Base-by-base conservation (phyloP, 2,888 invertebrate species). In the Cryptus armator region DNA sequence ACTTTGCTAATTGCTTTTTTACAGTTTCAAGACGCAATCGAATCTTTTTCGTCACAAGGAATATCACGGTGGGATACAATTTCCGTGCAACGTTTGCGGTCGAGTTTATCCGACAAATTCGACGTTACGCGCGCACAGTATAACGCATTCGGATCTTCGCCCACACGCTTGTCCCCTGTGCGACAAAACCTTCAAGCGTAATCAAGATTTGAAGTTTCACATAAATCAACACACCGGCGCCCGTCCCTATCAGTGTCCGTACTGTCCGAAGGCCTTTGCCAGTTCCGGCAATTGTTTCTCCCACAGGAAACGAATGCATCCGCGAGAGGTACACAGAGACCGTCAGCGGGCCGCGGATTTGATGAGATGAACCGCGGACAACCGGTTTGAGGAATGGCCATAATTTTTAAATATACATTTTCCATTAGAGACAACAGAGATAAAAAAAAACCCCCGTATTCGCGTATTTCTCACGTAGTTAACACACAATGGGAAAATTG, bases 191-290 rank as follows among this genome's bases (percentile, higher is more conserved):
- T 97, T 97, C 90, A 97, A 97, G 91, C 94, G 97, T 87, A 96
- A 96, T 92, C 96, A 97, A 93, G 96, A 97, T 92, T 94, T 97
- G 86, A 96, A 96, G 95, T 96, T 96, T 92, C 97, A 97, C 91
- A 96, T 96, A 90, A 97, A 97, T 92, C 96, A 96, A 90, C 97
- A 97, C 90, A 96, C 96, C n/a, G 97, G 96, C 67, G 96, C 95
- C 4, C 95, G 96, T 89, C 97, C 97, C 32, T 97, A 96, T 92
- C 95, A 96, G 93, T 97, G 97, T 92, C 96, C 96, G 44, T 96
- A 96, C 90, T 97, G 96, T 93, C 96, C 96, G 0, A 96, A 96
- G 93, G 94, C 96, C 77, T 96, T 97, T 91, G 96, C 96, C 62
- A 96, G 96, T 92, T 96, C 96, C 37, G 96, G 96, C 12, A 97